A percentile compares a stretch with the other conserved stretches of the same genome.
Evolutionary conservation across 2,888 invertebrate genomes (phyloP).

Genomic region (Azorinus chamasolen): DNA sequence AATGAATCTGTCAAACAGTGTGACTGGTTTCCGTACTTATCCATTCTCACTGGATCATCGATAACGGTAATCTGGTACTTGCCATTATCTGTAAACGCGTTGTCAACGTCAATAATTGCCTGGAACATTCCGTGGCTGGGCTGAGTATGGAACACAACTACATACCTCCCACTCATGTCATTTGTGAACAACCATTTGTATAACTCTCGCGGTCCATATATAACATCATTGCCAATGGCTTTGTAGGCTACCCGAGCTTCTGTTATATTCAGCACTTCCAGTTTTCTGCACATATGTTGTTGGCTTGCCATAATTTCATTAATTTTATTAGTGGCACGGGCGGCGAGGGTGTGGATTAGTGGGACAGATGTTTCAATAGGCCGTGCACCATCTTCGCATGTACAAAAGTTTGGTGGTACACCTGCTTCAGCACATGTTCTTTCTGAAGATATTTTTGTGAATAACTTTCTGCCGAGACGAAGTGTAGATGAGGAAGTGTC

Average conservation of each 20-base stretch:
- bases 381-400: constrained; percentile 91
- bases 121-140: constrained; percentile 93
- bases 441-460: constrained; percentile 90
- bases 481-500: background rate
- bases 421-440: constrained; percentile 92
- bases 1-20: constrained; percentile 78
- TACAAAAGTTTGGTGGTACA: constrained; percentile 95
- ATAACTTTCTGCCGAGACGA: constrained; percentile 89
- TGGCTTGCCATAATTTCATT: constrained; percentile 89
- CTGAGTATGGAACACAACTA: constrained; percentile 89
- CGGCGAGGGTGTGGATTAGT: constrained; percentile 88
- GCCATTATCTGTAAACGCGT: constrained; percentile 34
- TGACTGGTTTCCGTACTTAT: constrained; percentile 86
- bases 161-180: constrained; percentile 84
- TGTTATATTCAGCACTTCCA: constrained; percentile 34
- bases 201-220: background rate
- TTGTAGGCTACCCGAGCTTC: constrained; percentile 42
- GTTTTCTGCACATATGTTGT: constrained; percentile 72
- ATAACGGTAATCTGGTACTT: constrained; percentile 87
- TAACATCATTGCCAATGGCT: constrained; percentile 18
- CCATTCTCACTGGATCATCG: constrained; percentile 88
- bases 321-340: constrained; percentile 89
- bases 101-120: constrained; percentile 89
- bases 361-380: constrained; percentile 88
- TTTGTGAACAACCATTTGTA: background rate